phyloP scores from a whole-genome alignment of 30 jellyfish, hydroid and myxozoan genomes.

The Calvadosia cruxmelitensis region DNA sequence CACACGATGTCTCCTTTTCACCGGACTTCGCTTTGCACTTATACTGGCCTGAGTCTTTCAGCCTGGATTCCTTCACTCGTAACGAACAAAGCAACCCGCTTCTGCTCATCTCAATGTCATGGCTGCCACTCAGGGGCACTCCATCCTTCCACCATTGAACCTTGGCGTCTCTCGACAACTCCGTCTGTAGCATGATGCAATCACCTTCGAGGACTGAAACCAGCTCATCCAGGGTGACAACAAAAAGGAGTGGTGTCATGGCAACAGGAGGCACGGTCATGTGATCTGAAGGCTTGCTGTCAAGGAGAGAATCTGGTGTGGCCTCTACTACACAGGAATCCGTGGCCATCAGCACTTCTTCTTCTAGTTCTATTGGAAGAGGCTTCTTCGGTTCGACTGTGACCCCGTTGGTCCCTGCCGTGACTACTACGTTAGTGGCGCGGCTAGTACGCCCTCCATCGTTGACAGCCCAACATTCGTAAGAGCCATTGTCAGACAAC shows the following conservation, averaged over 20 bases:
- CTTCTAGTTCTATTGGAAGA: no score
- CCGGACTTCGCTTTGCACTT: constrained; percentile 39
- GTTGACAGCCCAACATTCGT: constrained; percentile 79
- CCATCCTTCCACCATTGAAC: constrained; percentile 30
- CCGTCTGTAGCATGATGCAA: background rate
- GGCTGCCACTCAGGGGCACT: constrained; percentile 22
- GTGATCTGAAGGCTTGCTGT: no score
- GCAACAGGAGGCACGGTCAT: no score
- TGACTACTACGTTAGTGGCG: no score
- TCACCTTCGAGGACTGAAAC: background rate
- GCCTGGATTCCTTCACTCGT: constrained; percentile 17
- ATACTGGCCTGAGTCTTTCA: constrained; percentile 76
- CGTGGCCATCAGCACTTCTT: no score
- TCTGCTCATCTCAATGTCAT: constrained; percentile 15
- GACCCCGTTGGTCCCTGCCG: background rate
- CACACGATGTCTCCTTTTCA: constrained; percentile 35
- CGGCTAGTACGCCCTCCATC: constrained; percentile 40
- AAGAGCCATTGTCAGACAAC: constrained; percentile 53
- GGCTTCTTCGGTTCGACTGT: background rate
- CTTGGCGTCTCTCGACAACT: background rate
- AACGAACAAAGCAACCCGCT: constrained; percentile 14
- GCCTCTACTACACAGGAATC: no score
- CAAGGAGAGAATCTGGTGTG: no score
- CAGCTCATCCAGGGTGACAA: background rate
- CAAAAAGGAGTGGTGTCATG: background rate